phyloP scores from a whole-genome alignment of 2,113 vertebrate species.

The Tamias sibiricus region DNA sequence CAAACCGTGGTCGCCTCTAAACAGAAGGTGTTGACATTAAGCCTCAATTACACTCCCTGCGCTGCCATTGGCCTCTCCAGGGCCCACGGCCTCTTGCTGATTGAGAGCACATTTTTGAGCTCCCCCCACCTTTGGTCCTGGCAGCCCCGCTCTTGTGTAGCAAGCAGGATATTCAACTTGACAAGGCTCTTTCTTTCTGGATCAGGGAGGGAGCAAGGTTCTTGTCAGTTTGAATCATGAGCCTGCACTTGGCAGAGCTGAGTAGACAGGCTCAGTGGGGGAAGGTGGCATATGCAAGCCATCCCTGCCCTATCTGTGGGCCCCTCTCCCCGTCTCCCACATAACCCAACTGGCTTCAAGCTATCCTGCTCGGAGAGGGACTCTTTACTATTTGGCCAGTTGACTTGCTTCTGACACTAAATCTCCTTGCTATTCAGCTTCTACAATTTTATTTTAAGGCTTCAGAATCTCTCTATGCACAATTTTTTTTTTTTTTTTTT shows the following conservation, averaged over 20 bases:
- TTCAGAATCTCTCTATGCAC: not conserved
- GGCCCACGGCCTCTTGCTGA: conserved; percentile 25
- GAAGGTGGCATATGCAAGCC: conserved; percentile 59
- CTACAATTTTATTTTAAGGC: conserved; percentile 56
- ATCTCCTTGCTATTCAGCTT: conserved; percentile 52
- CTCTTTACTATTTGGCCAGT: conserved; percentile 39
- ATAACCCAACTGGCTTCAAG: conserved; percentile 37
- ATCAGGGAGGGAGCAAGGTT: conserved; percentile 67
- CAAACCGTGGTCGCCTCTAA: not conserved
- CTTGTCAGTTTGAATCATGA: conserved; percentile 80
- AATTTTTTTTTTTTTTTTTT: conserved; percentile 20
- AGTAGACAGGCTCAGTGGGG: conserved; percentile 52
- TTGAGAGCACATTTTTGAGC: conserved; percentile 66
- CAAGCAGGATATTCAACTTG: conserved; percentile 79
- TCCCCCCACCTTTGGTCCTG: conserved; percentile 65
- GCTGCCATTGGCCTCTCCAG: not conserved
- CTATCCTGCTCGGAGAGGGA: not conserved
- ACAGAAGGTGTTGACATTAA: conserved; percentile 24
- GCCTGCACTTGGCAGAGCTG: conserved; percentile 34
- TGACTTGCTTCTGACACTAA: conserved; percentile 61
- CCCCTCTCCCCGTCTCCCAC: not conserved
- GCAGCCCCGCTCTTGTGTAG: conserved; percentile 18
- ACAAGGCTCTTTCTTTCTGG: conserved; percentile 78
- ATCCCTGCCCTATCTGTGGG: not conserved
- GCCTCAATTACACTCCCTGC: not conserved